Base-by-base conservation (phyloP, 1,140 invertebrate genomes). In the Lasioglossum albipes region DNA sequence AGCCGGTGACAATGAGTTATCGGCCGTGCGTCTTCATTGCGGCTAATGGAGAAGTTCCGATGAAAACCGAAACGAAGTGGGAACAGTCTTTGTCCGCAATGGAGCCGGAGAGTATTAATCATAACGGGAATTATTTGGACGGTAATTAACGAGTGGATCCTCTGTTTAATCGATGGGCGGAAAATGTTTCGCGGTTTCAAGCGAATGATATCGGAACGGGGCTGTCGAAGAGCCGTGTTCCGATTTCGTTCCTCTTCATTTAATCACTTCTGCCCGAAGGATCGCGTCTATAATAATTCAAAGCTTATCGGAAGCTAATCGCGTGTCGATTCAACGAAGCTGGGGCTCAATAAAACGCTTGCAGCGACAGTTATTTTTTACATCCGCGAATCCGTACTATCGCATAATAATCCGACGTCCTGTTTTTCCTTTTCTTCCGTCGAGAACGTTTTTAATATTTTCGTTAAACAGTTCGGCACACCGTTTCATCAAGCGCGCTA, bases 41-140 rank as follows among this genome's bases (percentile, higher is more conserved):
- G 49, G 18, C 54, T 71, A 27, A 64, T 49, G 71, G 41, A 45
- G 36, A 27, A 22, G 41, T 64, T 18, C 31, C 57, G 71, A 73
- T 45, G 62, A 52, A 70, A 70, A 70, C 22, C 68, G 75, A 78
- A 72, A 75, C 74, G 81, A 81, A 84, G 68, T 73, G 67, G 64
- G 78, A 79, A 71, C 69, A 76, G 75, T 42, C 71, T 54, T 41
- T 52, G 64, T 62, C 65, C 49, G 65, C 41, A 69, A 18, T 45
- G 10, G 31, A 49, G 49, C 59, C 16, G 64, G 36, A 69, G 41
- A 75, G 41, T 62, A 64, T 59, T 70, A 64, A 72, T 70, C 66
- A 62, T 72, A 73, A 70, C 74, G 66, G 59, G 79, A 72, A 82
- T 74, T 72, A 74, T 74, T 79, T 74, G 66, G 77, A 64, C 61